Percentiles rank a stretch among this genome's conserved stretches.
Conservation (phyloP, 2,888 invertebrate genomes). For the Ectobius pallidus region DNA sequence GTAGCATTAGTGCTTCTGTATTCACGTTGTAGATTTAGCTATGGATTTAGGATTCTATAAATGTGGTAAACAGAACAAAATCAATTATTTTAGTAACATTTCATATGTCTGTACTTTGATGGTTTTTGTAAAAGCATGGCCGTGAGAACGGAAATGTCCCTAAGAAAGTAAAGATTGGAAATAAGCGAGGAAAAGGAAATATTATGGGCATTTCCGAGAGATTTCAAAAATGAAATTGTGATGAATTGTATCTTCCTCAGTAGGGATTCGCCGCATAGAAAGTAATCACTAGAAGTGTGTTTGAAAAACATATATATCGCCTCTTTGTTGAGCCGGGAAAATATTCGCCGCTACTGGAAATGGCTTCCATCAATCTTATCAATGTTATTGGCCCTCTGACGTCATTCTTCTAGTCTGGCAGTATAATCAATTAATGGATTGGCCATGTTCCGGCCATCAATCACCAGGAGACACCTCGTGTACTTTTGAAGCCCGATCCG, state of each 20-base stretch:
- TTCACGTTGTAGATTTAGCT: too few relatives aligned
- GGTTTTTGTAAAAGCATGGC: too few relatives aligned
- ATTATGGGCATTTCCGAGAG: not conserved
- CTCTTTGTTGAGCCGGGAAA: constrained; percentile 16
- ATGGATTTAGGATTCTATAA: too few relatives aligned
- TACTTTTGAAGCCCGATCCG: constrained; percentile 31
- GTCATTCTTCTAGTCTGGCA: constrained; percentile 37
- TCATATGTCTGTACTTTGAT: too few relatives aligned
- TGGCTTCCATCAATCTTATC: constrained; percentile 35
- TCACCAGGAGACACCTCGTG: constrained; percentile 36
- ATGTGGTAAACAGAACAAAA: too few relatives aligned
- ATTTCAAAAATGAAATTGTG: not conserved
- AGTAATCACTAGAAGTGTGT: constrained; percentile 23
- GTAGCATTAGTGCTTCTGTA: too few relatives aligned
- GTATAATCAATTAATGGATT: constrained; percentile 42
- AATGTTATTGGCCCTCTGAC: constrained; percentile 36
- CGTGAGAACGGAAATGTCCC: too few relatives aligned
- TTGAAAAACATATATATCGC: not conserved
- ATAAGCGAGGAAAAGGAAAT: too few relatives aligned
- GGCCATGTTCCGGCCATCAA: constrained; percentile 37
- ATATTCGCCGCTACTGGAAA: constrained; percentile 6
- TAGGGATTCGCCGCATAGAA: not conserved
- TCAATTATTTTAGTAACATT: too few relatives aligned
- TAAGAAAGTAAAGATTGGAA: too few relatives aligned
- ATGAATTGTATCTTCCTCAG: constrained; percentile 5